Evolutionary conservation across 2,888 invertebrate genomes (phyloP).

Genomic region (Graphium colonna): DNA sequence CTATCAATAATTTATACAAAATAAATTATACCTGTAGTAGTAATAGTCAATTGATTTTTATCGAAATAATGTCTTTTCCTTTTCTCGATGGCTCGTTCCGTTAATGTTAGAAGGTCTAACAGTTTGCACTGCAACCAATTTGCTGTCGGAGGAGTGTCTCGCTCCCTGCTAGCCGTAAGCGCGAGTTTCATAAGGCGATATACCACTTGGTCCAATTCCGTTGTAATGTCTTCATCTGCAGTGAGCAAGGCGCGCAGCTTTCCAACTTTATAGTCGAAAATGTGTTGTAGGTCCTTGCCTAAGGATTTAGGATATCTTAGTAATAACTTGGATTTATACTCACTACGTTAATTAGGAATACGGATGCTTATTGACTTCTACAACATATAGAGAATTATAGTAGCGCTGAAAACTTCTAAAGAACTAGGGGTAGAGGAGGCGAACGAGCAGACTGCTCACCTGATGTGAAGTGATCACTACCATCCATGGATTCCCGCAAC

Average conservation of each 20-base stretch:
- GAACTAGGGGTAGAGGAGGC: no score
- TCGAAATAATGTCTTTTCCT: constrained; percentile 47
- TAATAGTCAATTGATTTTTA: constrained; percentile 41
- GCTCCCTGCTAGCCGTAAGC: constrained; percentile 42
- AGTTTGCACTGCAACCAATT: constrained; percentile 66
- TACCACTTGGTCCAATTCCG: constrained; percentile 57
- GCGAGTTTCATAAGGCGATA: constrained; percentile 64
- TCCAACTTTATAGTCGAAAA: constrained; percentile 58
- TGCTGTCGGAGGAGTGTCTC: constrained; percentile 44
- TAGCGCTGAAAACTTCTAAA: no score
- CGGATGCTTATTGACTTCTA: no score
- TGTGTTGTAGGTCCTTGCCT: constrained; percentile 56
- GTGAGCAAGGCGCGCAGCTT: constrained; percentile 51
- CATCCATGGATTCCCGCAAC: no score
- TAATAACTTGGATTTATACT: no score
- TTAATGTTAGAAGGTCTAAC: constrained; percentile 57
- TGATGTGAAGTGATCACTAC: no score
- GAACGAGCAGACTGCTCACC: no score
- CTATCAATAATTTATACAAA: constrained; percentile 13
- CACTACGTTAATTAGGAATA: no score
- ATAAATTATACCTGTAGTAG: constrained; percentile 17
- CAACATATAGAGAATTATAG: no score
- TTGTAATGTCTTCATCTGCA: constrained; percentile 57
- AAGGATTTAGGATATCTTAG: not conserved
- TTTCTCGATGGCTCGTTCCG: constrained; percentile 60